Conservation (phyloP, 37 sponge, comb jelly and placozoan genomes). For the Theonella swinhoei region DNA sequence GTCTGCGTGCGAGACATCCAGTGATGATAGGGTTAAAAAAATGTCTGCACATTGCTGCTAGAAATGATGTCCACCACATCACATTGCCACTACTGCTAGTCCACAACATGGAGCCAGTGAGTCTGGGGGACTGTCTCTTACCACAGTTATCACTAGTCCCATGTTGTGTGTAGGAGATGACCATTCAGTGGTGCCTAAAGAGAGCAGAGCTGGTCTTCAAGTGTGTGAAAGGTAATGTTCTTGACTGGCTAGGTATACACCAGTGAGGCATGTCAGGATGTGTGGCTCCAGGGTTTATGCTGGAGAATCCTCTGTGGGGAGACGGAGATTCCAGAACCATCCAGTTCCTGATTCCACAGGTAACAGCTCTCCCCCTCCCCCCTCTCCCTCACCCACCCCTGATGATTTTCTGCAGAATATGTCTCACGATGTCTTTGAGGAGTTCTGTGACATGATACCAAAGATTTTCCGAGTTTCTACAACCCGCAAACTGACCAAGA, state of each 20-base stretch:
- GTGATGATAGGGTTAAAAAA: conserved; percentile 83
- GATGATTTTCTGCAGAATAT: conserved; percentile 43
- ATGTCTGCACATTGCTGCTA: conserved; percentile 67
- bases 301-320: conserved; percentile 77
- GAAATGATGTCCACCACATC: conserved; percentile 62
- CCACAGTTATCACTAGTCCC: background rate
- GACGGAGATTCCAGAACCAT: conserved; percentile 70
- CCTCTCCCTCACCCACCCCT: background rate
- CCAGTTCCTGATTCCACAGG: conserved; percentile 88
- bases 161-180: conserved; percentile 75
- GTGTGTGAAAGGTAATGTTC: conserved; percentile 89
- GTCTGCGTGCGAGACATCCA: conserved; percentile 69
- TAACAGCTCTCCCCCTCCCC: conserved; percentile 19
- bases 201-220: conserved; percentile 95
- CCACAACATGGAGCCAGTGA: conserved; percentile 79
- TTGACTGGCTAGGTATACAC: background rate
- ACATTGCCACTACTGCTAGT: conserved; percentile 89
- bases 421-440: conserved; percentile 75
- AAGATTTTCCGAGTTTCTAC: conserved; percentile 73
- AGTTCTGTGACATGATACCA: conserved; percentile 85
- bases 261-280: background rate
- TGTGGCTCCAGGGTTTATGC: conserved; percentile 74
- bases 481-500: conserved; percentile 48
- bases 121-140: background rate
- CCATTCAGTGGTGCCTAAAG: conserved; percentile 91